These are phyloP conservation scores for Scolopax rusticola DNA, from an alignment of 2,797 vertebrate genomes.

Conservation along the genomic window DNA sequence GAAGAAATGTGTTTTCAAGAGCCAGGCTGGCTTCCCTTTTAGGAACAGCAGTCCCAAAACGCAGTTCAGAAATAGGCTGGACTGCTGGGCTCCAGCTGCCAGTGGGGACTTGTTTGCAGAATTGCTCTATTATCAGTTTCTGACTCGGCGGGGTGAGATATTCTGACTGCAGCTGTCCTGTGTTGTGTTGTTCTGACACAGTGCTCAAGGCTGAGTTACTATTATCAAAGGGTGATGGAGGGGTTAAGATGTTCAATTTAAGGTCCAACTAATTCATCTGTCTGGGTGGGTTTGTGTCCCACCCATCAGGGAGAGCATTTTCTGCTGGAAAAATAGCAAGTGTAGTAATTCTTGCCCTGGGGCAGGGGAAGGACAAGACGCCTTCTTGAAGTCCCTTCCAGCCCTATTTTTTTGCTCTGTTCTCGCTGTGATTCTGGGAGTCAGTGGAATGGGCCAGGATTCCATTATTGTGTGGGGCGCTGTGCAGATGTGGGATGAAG, in stretches of 20 bases:
- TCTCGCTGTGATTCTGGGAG: not conserved
- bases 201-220: not conserved
- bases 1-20: conserved; percentile 37
- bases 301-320: not conserved
- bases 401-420: not conserved
- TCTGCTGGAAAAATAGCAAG: not conserved
- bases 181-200: not conserved
- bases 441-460: not conserved
- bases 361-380: not conserved
- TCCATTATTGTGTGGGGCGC: not conserved
- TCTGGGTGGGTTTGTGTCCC: conserved; percentile 27
- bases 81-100: not conserved
- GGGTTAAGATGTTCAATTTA: not conserved
- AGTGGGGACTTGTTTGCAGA: not conserved
- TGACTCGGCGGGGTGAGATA: accelerated
- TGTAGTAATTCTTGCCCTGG: conserved; percentile 4
- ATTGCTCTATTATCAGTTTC: not conserved
- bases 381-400: conserved; percentile 37
- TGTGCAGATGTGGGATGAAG: not conserved
- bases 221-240: not conserved
- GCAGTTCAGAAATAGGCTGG: accelerated
- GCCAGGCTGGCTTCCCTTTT: not conserved
- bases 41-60: not conserved
- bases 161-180: accelerated
- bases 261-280: not conserved